Percentiles rank a stretch among this genome's conserved stretches.
phyloP scores from a whole-genome alignment of 1,140 invertebrate genomes.

The Solenopsis fugax region DNA sequence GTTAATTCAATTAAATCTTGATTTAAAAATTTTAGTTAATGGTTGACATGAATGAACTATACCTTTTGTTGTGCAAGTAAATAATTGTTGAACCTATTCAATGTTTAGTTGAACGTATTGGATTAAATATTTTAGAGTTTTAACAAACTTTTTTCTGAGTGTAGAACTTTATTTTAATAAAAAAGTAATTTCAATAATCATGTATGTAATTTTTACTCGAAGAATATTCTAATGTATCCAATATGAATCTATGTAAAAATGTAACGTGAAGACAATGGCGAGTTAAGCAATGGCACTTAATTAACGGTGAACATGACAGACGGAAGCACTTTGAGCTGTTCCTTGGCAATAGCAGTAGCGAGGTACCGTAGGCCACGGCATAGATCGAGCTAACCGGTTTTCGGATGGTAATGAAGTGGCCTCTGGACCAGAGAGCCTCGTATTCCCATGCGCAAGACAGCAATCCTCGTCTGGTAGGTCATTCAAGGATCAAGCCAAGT shows the following conservation, averaged over 20 bases:
- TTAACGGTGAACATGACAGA: constrained; percentile 41
- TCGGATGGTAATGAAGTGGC: constrained; percentile 61
- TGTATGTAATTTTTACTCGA: neutral
- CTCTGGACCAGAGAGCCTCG: constrained; percentile 39
- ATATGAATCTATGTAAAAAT: constrained; percentile 8
- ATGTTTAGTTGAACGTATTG: no score
- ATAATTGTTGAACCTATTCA: no score
- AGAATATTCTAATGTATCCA: neutral
- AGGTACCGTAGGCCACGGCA: constrained; percentile 50
- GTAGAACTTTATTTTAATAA: neutral
- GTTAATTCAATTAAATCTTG: no score
- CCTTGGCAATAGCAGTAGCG: constrained; percentile 25
- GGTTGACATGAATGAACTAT: no score
- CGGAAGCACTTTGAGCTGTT: constrained; percentile 55
- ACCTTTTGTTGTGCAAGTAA: no score
- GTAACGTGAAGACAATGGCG: constrained; percentile 7
- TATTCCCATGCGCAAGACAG: constrained; percentile 1
- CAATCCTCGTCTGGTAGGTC: constrained; percentile 8
- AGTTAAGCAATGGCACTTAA: constrained; percentile 47
- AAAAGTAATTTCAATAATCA: neutral
- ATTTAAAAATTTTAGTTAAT: no score
- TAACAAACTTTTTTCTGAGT: no score
- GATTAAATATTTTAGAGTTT: no score
- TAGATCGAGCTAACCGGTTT: constrained; percentile 62
- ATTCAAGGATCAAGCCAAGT: constrained; percentile 44